Percentiles rank a stretch among this genome's conserved stretches.
These are phyloP conservation scores for Synodontis membranacea DNA, from an alignment of 2,113 vertebrate species.

Conservation along the genomic window DNA sequence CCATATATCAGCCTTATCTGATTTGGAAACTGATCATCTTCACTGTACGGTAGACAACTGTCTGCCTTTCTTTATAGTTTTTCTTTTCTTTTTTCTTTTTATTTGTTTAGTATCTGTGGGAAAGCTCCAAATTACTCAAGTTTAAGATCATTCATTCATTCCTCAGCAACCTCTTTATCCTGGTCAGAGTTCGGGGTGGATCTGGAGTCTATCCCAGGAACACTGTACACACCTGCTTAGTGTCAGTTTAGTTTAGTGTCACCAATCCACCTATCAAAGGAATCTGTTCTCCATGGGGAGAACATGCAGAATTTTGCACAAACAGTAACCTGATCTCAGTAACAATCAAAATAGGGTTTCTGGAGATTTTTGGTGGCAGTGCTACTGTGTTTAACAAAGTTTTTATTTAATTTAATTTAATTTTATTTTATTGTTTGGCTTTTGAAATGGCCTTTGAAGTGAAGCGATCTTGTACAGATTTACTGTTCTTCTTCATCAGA, in stretches of 20 bases:
- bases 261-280: not conserved
- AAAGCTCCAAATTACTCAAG: not conserved
- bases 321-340: not conserved
- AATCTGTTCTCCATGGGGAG: not conserved
- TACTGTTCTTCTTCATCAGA: not conserved
- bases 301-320: not conserved
- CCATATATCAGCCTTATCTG: not conserved
- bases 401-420: too few species aligned
- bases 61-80: not conserved
- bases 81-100: not conserved
- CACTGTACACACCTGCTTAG: conserved; percentile 1
- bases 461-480: not conserved
- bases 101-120: not conserved
- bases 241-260: not conserved
- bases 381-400: not conserved
- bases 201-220: not conserved
- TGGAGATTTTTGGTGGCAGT: not conserved
- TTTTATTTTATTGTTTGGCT: too few species aligned
- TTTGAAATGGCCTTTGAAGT: too few species aligned
- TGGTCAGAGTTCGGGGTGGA: not conserved
- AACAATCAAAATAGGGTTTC: not conserved
- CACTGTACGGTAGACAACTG: not conserved
- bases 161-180: not conserved
- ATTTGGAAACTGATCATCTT: not conserved
- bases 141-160: not conserved